These are phyloP conservation scores for Theocolax elegans DNA, from an alignment of 1,140 invertebrate species.

Conservation along the genomic window DNA sequence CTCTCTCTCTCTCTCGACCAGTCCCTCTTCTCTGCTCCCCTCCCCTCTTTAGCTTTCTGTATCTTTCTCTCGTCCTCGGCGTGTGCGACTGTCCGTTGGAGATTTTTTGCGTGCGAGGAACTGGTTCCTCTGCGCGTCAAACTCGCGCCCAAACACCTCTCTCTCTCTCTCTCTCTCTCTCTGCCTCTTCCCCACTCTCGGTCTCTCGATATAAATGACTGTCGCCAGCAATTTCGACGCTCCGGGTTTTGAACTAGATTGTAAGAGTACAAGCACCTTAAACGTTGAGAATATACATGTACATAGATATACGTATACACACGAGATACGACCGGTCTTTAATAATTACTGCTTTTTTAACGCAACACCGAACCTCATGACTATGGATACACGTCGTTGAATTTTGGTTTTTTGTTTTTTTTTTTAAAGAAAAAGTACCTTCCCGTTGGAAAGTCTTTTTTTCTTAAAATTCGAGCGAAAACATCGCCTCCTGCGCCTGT, in stretches of 20 bases:
- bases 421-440: background rate
- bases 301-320: background rate
- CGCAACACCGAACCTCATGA: conserved; percentile 26
- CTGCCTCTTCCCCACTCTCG: background rate
- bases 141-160: conserved; percentile 25
- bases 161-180: background rate
- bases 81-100: background rate
- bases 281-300: background rate
- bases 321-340: conserved; percentile 14
- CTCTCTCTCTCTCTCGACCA: background rate
- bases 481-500: background rate
- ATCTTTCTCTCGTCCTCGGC: background rate
- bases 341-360: conserved; percentile 26
- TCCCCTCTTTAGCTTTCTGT: background rate
- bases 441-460: background rate
- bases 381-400: conserved; percentile 11
- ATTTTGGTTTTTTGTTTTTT: background rate
- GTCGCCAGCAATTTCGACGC: conserved; percentile 1
- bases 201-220: conserved; percentile 17
- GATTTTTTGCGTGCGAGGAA: conserved; percentile 3
- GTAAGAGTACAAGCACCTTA: background rate
- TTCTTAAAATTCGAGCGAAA: conserved; percentile 12
- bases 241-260: conserved; percentile 27
- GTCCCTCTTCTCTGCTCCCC: background rate
- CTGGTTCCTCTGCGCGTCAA: conserved; percentile 12